Base-by-base conservation (phyloP, 2,797 vertebrate genomes). In the Muraenolepis orangiensis region DNA sequence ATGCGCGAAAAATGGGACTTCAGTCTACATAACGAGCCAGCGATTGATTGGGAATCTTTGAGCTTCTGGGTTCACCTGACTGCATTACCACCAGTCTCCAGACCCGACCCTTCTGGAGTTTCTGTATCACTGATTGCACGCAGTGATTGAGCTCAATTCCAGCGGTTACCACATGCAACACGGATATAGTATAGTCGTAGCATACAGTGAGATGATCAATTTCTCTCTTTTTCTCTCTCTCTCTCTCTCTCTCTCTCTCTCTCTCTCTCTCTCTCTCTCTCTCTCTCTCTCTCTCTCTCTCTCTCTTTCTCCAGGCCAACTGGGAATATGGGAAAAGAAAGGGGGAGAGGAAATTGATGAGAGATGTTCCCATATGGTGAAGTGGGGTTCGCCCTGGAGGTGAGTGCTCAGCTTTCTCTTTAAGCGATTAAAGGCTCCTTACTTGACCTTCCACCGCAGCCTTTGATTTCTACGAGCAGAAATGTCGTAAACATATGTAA, bases 181-280 rank as follows among this genome's bases (percentile, higher is more conserved):
- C 34, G 20, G 77, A 83, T 91, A 79, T 89, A 90, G 89, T 85
- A 89, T 91, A 74, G 75, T 90, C 86, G 71, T 72, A 80, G 75
- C 76, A 78, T 66, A 66, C 61, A 66, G 12, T 11, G 61, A 10
- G 26, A 14, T 4, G 61, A n/a, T n/a, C n/a, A n/a, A n/a, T n/a
- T n/a, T n/a, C n/a, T n/a, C n/a, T n/a, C n/a, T n/a, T n/a, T n/a
- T n/a, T n/a, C n/a, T n/a, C n/a, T n/a, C n/a, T n/a, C n/a, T n/a
- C n/a, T n/a, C n/a, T n/a, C n/a, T n/a, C n/a, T n/a, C n/a, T n/a
- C n/a, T n/a, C n/a, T n/a, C n/a, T n/a, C n/a, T n/a, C n/a, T n/a
- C n/a, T n/a, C n/a, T n/a, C n/a, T n/a, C n/a, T n/a, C n/a, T n/a
- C n/a, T n/a, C n/a, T n/a, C n/a, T n/a, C n/a, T n/a, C n/a, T n/a